phyloP scores from a whole-genome alignment of 1,140 invertebrate species.

The Trichomalopsis sarcophagae region DNA sequence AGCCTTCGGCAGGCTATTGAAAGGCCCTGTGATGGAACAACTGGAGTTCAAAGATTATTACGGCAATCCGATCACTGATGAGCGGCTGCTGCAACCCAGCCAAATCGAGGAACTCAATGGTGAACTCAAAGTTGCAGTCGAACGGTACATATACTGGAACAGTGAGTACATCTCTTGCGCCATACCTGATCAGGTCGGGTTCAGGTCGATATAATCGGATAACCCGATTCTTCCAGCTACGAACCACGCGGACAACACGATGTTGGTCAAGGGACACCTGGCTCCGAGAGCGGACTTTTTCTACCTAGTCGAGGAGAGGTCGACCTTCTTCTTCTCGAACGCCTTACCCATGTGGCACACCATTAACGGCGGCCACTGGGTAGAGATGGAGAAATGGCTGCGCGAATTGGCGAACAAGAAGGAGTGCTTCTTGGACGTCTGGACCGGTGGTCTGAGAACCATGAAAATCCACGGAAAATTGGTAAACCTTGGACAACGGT shows the following conservation, averaged over 20 bases:
- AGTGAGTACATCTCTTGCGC: too few relatives aligned
- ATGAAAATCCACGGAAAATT: background rate
- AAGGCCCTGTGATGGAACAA: too few relatives aligned
- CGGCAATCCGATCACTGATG: too few relatives aligned
- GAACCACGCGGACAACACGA: background rate
- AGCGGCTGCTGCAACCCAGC: too few relatives aligned
- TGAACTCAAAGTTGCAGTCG: too few relatives aligned
- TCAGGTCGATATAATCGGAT: too few relatives aligned
- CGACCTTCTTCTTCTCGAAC: background rate
- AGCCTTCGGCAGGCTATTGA: background rate
- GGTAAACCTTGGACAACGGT: too few relatives aligned
- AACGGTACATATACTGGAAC: too few relatives aligned
- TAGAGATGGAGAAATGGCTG: background rate
- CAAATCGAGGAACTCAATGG: too few relatives aligned
- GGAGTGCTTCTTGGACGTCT: background rate
- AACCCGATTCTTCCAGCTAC: too few relatives aligned
- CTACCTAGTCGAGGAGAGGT: background rate
- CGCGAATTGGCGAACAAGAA: background rate
- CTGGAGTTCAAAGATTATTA: too few relatives aligned
- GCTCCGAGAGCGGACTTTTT: background rate
- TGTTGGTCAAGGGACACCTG: background rate
- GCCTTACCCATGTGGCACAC: background rate
- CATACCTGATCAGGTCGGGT: too few relatives aligned
- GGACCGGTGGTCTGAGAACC: constrained; percentile 53
- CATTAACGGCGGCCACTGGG: background rate